Evolutionary conservation across 2,888 invertebrate genomes (phyloP), one percentile per base, ranked within the genome.

Genomic region (Hirtodrosophila alboralis): DNA sequence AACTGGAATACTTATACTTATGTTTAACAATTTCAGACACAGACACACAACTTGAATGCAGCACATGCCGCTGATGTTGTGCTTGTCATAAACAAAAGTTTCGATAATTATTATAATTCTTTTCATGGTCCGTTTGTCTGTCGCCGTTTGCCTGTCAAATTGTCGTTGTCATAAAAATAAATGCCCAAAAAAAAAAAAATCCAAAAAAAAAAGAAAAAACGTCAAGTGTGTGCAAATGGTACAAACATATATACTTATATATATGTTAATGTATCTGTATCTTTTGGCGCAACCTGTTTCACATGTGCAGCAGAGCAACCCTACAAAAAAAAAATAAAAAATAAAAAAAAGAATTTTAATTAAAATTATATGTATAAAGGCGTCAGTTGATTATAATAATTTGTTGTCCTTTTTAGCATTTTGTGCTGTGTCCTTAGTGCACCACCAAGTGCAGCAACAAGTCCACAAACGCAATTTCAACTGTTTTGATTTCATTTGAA

Each of bases 41-140:
- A 33, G 33, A 41, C 54, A 13, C 8, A 38, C 37, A 33, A 38
- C 38, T 43, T 23, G 58, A 51, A 48, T 60, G 61, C 68, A 68
- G 69, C 66, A 62, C 69, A 67, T 71, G 68, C 65, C 66, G 49
- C 52, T 34, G 51, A 30, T 43, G 36, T 12, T 23, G 30, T 33
- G 60, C 21, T 61, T 69, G 73, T 59, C 80, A 69, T 79, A 59
- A 69, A 53, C 58, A 65, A 65, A 65, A 61, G 44, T 65, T 63
- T 77, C 65, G 57, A 79, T 81, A 79, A 81, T 79, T 79, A 81
- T 81, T 60, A 77, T 79, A 80, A 80, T 80, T 69, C 48, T 63
- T 62, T 59, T 58, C 51, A 47, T 75, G 41, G 47, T 41, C 36
- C 34, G 44, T 59, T 60, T 51, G 59, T 43, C 45, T 56, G 41